Conservation (phyloP, 2,888 invertebrate genomes). For the Pocota personata region DNA sequence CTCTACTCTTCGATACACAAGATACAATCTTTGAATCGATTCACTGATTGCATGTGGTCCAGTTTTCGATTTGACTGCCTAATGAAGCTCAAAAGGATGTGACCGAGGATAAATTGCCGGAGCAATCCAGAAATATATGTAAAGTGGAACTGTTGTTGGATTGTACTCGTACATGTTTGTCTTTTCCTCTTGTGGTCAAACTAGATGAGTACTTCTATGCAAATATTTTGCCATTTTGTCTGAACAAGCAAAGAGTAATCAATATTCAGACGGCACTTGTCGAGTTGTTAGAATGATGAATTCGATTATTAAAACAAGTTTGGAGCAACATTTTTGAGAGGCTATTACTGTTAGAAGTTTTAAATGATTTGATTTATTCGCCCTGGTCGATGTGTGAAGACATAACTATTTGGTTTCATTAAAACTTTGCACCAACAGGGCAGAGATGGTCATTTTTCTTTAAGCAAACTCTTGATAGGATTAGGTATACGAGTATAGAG, state of each 20-base stretch:
- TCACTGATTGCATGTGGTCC: conserved; percentile 58
- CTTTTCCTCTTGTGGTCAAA: conserved; percentile 46
- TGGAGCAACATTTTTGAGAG: not conserved
- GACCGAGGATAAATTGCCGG: conserved; percentile 59
- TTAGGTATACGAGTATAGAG: too few species aligned
- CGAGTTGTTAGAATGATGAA: conserved; percentile 36
- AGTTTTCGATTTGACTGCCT: conserved; percentile 63
- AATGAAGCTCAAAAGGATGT: conserved; percentile 63
- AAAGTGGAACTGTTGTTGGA: too few species aligned
- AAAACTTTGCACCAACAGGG: not conserved
- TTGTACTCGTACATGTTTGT: too few species aligned
- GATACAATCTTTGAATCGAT: conserved; percentile 29
- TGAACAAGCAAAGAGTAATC: not conserved
- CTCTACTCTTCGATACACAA: not conserved
- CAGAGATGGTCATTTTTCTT: not conserved
- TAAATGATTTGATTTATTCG: conserved; percentile 6
- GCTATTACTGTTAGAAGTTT: not conserved
- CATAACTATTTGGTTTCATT: not conserved
- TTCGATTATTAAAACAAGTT: conserved; percentile 44
- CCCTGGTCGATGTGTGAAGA: not conserved
- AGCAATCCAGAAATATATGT: conserved; percentile 38
- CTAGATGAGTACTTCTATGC: conserved; percentile 17
- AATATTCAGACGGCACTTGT: conserved; percentile 51
- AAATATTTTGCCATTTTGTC: not conserved
- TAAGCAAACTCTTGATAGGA: too few species aligned